A percentile compares a stretch with the other conserved stretches of the same genome.
These are phyloP conservation scores for Hypanus sabinus DNA, from an alignment of 2,113 vertebrate genomes.

Conservation along the genomic window DNA sequence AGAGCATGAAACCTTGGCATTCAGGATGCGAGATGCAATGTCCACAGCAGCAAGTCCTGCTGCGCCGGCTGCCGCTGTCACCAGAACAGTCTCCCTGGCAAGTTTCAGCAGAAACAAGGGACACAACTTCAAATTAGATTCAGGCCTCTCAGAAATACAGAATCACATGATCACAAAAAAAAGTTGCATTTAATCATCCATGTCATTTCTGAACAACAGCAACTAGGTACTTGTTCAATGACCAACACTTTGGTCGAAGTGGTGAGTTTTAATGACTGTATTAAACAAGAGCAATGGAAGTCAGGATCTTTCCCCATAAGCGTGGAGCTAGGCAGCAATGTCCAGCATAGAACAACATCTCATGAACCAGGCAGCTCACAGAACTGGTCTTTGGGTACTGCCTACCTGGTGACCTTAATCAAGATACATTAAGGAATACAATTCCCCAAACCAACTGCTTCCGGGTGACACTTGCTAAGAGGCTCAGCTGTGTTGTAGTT, in stretches of 20 bases:
- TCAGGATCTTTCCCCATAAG: background rate
- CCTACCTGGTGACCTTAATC: background rate
- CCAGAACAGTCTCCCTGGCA: slow-evolving; percentile 51
- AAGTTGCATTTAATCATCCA: too few species aligned
- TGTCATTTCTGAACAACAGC: background rate
- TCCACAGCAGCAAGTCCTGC: too few species aligned
- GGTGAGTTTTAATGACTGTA: too few species aligned
- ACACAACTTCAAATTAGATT: background rate
- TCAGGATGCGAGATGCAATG: slow-evolving; percentile 46
- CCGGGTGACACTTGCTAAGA: background rate
- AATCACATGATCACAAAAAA: background rate
- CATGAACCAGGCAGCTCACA: background rate
- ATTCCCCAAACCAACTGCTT: background rate
- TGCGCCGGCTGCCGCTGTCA: slow-evolving; percentile 51
- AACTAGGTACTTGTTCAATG: too few species aligned
- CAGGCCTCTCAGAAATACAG: background rate
- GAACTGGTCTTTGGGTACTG: background rate
- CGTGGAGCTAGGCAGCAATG: background rate
- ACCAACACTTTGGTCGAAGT: background rate
- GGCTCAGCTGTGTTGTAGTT: background rate
- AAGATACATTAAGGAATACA: background rate
- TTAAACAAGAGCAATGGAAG: too few species aligned
- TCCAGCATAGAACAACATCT: background rate
- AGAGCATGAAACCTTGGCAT: slow-evolving; percentile 48
- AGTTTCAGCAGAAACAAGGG: background rate